Evolutionary conservation across 2,888 invertebrate genomes (phyloP), one percentile per base, ranked within the genome.

Genomic region (Euzophera pinguis): DNA sequence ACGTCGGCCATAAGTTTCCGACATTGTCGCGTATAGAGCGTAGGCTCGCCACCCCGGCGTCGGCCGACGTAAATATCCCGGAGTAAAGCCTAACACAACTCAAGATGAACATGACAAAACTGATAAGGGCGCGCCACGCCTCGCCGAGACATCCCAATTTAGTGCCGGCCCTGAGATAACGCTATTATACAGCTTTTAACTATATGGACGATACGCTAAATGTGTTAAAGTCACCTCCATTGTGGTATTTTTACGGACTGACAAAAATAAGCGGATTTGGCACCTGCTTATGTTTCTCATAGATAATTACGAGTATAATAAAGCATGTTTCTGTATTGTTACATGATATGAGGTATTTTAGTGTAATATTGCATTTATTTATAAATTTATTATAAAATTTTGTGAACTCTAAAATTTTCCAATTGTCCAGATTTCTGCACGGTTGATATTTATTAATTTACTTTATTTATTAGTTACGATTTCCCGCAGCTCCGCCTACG

Each of bases 151-250:
- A 87, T 89, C 88, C 90, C 88, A 90, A 90, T 90, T 89, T 89
- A 89, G 86, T 89, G 77, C 89, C 87, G 77, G 78, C 71, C 76
- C 78, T 59, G 67, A 84, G 90, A 90, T 90, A 90, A 89, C 84
- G 82, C 89, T 85, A 90, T 90, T 89, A 90, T 87, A 85, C 85
- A 84, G 89, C 89, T 90, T 89, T 89, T 89, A 90, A 90, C 89
- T 90, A 90, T 85, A 86, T 73, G 79, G 63, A 67, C 73, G 86
- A 87, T 88, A 87, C 86, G 85, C 84, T 87, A 89, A 89, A 87
- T 86, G 85, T 84, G 80, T 80, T 82, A 75, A 82, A 82, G 84
- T 79, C 81, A 77, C 74, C 79, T 79, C n/a, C 78, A 81, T 78
- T 78, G 78, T 78, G 67, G 73, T 69, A 69, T 75, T 78, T 75